A percentile compares a stretch with the other conserved stretches of the same genome.
Conservation (phyloP, 2,888 invertebrate genomes). For the Drosophila barbarae region DNA sequence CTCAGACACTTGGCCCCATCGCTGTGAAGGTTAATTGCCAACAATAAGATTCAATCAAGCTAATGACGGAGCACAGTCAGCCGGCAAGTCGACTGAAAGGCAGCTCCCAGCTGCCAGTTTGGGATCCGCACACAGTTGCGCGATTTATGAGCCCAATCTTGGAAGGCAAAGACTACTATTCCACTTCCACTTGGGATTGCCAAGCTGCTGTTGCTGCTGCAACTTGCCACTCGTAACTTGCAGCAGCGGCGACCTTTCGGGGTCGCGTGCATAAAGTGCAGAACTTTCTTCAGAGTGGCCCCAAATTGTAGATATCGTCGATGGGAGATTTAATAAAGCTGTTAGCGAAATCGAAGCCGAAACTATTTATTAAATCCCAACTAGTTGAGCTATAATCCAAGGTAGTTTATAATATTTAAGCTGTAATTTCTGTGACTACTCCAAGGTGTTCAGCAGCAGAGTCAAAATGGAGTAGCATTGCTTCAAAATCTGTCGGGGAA, state of each 20-base stretch:
- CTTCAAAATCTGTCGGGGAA: slow-evolving; percentile 37
- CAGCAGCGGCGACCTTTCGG: slow-evolving; percentile 51
- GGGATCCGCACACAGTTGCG: slow-evolving; percentile 56
- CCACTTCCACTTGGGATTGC: slow-evolving; percentile 3
- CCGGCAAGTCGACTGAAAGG: slow-evolving; percentile 5
- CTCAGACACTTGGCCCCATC: slow-evolving; percentile 49
- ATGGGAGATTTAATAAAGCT: slow-evolving; percentile 7
- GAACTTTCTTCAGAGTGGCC: slow-evolving; percentile 18
- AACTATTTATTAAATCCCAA: background rate
- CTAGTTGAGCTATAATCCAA: background rate
- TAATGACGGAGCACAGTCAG: slow-evolving; percentile 61
- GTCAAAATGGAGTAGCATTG: slow-evolving; percentile 55
- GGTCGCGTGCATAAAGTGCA: slow-evolving; percentile 68
- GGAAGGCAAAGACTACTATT: slow-evolving; percentile 9
- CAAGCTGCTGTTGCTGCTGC: background rate
- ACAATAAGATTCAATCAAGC: slow-evolving; percentile 75
- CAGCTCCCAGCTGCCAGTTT: slow-evolving; percentile 34
- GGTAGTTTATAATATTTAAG: background rate
- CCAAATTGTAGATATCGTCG: slow-evolving; percentile 9
- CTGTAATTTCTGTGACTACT: slow-evolving; percentile 15
- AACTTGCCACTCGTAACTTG: slow-evolving; percentile 9
- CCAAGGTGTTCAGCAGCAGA: slow-evolving; percentile 44
- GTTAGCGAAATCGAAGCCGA: background rate
- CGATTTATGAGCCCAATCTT: slow-evolving; percentile 60
- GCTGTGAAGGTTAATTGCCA: slow-evolving; percentile 70